A percentile compares a stretch with the other conserved stretches of the same genome.
Evolutionary conservation across 2,888 invertebrate genomes (phyloP).

Genomic region (Dermolepida albohirtum): DNA sequence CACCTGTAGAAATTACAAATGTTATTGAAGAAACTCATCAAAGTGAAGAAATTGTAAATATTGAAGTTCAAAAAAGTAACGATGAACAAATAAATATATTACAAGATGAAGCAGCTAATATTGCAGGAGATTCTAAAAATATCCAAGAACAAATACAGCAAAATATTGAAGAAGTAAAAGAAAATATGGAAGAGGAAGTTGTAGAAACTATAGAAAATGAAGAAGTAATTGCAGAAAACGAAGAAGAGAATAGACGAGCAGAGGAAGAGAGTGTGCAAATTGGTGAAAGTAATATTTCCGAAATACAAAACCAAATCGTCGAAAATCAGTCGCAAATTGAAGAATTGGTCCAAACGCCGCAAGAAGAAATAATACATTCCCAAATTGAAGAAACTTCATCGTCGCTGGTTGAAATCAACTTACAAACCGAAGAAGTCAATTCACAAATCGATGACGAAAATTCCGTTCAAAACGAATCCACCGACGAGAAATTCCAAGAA

Average conservation of each 20-base stretch:
- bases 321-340: not conserved
- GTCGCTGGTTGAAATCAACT: constrained; percentile 21
- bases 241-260: constrained; percentile 48
- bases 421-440: constrained; percentile 32
- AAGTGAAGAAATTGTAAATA: not conserved
- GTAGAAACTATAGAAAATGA: constrained; percentile 56
- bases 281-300: too few species aligned
- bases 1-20: not conserved
- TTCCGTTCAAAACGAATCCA: constrained; percentile 23
- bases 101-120: not conserved
- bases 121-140: not conserved
- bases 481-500: constrained; percentile 16
- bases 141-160: constrained; percentile 51
- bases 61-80: not conserved
- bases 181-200: constrained; percentile 42
- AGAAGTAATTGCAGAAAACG: constrained; percentile 55
- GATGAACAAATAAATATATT: not conserved
- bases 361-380: not conserved
- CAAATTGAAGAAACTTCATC: not conserved
- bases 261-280: constrained; percentile 8
- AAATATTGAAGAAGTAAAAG: constrained; percentile 46
- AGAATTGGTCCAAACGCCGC: not conserved
- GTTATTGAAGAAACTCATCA: not conserved
- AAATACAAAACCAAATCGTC: too few species aligned
- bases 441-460: constrained; percentile 27